Conservation (phyloP, 2,888 invertebrate genomes). For the Masnerella sp. region DNA sequence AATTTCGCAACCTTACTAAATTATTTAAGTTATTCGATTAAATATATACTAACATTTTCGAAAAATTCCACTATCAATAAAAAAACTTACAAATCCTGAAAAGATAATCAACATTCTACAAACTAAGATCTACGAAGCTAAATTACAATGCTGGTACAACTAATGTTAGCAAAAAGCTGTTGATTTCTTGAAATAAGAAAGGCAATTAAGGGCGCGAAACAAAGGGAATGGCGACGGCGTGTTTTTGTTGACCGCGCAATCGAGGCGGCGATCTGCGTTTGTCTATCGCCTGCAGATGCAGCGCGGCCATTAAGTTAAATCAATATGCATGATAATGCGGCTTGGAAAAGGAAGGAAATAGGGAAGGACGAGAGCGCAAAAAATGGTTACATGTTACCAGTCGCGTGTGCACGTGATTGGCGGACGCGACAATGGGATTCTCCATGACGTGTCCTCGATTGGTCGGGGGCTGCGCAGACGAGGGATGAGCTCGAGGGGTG, state of each 20-base stretch:
- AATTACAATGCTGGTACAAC: too few relatives aligned
- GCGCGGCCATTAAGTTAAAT: constrained; percentile 71
- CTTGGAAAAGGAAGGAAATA: constrained; percentile 8
- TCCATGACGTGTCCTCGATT: constrained; percentile 71
- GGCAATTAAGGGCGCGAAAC: constrained; percentile 31
- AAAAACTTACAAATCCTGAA: too few relatives aligned
- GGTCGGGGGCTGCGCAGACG: constrained; percentile 69
- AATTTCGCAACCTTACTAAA: too few relatives aligned
- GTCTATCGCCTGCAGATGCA: constrained; percentile 65
- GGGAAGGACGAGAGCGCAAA: constrained; percentile 17
- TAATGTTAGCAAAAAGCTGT: constrained; percentile 11
- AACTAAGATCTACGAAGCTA: too few relatives aligned
- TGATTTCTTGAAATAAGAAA: constrained; percentile 22
- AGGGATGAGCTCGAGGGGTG: constrained; percentile 74
- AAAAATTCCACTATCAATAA: too few relatives aligned
- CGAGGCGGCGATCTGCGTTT: constrained; percentile 53
- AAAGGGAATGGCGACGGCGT: constrained; percentile 13
- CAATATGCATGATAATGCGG: constrained; percentile 73
- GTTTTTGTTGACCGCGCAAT: constrained; percentile 39
- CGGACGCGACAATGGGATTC: constrained; percentile 73
- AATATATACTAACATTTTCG: too few relatives aligned
- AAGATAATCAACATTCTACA: too few relatives aligned
- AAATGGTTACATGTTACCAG: constrained; percentile 50
- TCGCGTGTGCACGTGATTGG: constrained; percentile 65
- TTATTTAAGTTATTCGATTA: too few relatives aligned